Percentiles rank a stretch among this genome's conserved stretches.
Conservation (phyloP, 2,888 invertebrate species). For the Automeris io region DNA sequence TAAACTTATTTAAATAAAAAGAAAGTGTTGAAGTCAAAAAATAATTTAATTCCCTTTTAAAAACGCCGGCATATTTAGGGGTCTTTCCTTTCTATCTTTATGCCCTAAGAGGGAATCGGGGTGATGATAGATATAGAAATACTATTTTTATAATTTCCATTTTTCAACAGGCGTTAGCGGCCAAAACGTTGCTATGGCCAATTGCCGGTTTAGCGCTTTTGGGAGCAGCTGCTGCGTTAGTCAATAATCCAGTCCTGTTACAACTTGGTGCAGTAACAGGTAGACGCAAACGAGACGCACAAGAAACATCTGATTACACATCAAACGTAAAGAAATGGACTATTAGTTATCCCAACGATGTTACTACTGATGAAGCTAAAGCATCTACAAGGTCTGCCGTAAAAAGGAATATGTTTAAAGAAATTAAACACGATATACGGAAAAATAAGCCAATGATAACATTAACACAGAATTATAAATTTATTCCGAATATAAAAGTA, state of each 20-base stretch:
- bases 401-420: constrained; percentile 13
- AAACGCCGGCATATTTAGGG: no score
- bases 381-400: constrained; percentile 17
- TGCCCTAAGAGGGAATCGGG: no score
- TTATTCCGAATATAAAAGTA: constrained; percentile 12
- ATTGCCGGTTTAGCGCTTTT: constrained; percentile 88
- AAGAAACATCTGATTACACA: constrained; percentile 29
- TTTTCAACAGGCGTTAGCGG: constrained; percentile 72
- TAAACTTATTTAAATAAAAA: no score
- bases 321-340: constrained; percentile 17
- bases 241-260: constrained; percentile 85
- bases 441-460: constrained; percentile 15
- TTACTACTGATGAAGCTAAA: neutral
- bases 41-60: no score
- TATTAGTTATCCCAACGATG: constrained; percentile 1
- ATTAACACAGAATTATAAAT: constrained; percentile 13
- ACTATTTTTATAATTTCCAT: constrained; percentile 3
- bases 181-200: constrained; percentile 82
- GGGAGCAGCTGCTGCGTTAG: constrained; percentile 87
- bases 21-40: no score
- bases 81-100: no score
- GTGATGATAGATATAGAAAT: no score
- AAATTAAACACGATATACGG: constrained; percentile 11
- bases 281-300: constrained; percentile 67
- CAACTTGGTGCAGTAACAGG: constrained; percentile 87